A percentile compares a stretch with the other conserved stretches of the same genome.
These are phyloP conservation scores for Antechinus stuartii DNA, from an alignment of 2,113 vertebrate species.

Conservation along the genomic window DNA sequence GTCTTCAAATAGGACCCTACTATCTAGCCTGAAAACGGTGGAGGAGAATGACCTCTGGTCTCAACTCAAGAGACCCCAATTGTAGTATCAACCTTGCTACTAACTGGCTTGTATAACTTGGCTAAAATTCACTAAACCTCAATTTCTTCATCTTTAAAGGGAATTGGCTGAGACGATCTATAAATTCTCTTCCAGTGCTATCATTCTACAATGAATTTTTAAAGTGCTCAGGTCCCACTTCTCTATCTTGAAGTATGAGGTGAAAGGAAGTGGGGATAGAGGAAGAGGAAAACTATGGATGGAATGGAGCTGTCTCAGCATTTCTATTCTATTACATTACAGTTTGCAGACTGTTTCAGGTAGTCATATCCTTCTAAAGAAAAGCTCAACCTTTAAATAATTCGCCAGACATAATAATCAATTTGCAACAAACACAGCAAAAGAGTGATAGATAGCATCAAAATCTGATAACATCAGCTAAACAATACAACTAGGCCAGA, in stretches of 20 bases:
- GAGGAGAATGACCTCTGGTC: background rate
- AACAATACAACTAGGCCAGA: conserved; percentile 27
- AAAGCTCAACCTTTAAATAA: conserved; percentile 36
- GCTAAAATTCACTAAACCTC: background rate
- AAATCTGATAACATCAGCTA: background rate
- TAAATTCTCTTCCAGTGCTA: background rate
- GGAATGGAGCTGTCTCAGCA: background rate
- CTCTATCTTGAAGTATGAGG: background rate
- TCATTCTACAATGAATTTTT: background rate
- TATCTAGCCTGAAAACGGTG: background rate
- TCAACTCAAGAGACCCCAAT: background rate
- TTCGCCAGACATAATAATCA: background rate
- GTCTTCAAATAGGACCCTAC: background rate
- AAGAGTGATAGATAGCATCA: background rate
- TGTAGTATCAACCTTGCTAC: background rate
- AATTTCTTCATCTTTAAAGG: background rate
- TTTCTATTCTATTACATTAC: background rate
- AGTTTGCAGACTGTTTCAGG: background rate
- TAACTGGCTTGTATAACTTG: background rate
- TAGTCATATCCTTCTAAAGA: conserved; percentile 11
- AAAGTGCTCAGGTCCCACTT: background rate
- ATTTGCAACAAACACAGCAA: conserved; percentile 14
- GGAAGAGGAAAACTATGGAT: background rate
- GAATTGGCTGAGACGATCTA: background rate
- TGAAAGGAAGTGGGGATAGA: background rate